A percentile compares a stretch with the other conserved stretches of the same genome.
Evolutionary conservation across 2,797 vertebrate genomes (phyloP).

Genomic region (Silurus aristotelis): DNA sequence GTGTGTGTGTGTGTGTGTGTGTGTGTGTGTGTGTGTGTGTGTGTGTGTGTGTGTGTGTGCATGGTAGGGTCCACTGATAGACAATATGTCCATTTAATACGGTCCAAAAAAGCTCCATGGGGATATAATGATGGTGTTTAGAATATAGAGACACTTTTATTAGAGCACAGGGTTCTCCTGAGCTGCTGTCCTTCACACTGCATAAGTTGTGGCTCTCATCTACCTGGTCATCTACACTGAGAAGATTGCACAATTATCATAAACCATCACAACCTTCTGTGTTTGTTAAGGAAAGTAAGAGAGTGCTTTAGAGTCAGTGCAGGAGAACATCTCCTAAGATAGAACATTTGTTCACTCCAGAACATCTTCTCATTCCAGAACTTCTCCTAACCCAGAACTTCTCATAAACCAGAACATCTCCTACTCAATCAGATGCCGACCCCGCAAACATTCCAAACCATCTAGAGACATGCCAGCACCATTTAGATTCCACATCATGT

Average conservation of each 20-base stretch:
- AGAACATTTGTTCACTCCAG: no score
- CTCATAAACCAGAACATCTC: no score
- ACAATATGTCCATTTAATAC: conserved; percentile 8
- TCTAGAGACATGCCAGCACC: no score
- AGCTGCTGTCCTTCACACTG: background rate
- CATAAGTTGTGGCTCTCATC: background rate
- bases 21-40: background rate
- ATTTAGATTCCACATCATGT: no score
- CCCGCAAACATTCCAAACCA: no score
- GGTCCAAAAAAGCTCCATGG: background rate
- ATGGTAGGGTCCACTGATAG: background rate
- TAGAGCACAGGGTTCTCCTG: background rate
- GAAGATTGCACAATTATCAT: background rate
- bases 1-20: background rate
- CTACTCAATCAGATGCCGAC: no score
- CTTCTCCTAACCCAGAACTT: no score
- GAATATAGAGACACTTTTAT: background rate
- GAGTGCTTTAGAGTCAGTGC: no score
- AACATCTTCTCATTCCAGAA: no score
- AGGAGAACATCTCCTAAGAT: no score
- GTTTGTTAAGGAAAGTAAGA: background rate
- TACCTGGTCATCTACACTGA: background rate
- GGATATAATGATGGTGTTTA: background rate
- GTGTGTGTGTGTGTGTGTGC: background rate
- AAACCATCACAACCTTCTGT: background rate